Evolutionary conservation across 2,888 invertebrate species (phyloP).

Genomic region (Sminthurides aquaticus): DNA sequence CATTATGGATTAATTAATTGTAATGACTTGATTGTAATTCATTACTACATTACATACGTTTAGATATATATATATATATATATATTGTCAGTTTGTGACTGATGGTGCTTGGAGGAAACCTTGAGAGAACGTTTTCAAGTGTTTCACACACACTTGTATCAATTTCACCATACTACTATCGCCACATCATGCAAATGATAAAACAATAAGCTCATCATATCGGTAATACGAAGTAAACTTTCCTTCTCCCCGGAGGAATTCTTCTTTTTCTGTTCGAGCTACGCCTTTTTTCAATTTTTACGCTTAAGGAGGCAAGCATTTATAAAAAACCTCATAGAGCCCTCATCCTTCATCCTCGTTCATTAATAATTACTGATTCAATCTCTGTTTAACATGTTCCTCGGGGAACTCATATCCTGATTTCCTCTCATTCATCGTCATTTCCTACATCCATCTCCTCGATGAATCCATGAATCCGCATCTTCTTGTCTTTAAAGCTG

Average conservation of each 20-base stretch:
- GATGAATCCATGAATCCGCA: too few relatives aligned
- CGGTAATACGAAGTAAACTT: constrained; percentile 4
- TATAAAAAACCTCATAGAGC: too few relatives aligned
- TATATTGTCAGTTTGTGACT: constrained; percentile 8
- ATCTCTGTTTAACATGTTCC: not conserved
- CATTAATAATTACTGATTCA: not conserved
- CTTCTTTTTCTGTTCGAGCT: not conserved
- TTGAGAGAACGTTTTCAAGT: constrained; percentile 4
- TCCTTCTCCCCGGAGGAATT: constrained; percentile 6
- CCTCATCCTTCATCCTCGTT: too few relatives aligned
- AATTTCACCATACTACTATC: not conserved
- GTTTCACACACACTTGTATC: constrained; percentile 7
- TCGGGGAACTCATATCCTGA: not conserved
- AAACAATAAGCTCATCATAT: constrained; percentile 9
- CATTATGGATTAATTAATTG: constrained; percentile 4
- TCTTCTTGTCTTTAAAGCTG: too few relatives aligned
- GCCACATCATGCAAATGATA: constrained; percentile 5
- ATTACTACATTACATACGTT: not conserved
- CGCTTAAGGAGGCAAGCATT: too few relatives aligned
- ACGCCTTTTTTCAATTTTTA: not conserved
- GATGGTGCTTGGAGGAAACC: constrained; percentile 9
- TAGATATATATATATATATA: not conserved
- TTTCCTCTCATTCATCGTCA: too few relatives aligned
- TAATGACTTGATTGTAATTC: not conserved
- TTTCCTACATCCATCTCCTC: too few relatives aligned